phyloP scores from a whole-genome alignment of 2,113 vertebrate species.

The Vanacampus margaritifer region DNA sequence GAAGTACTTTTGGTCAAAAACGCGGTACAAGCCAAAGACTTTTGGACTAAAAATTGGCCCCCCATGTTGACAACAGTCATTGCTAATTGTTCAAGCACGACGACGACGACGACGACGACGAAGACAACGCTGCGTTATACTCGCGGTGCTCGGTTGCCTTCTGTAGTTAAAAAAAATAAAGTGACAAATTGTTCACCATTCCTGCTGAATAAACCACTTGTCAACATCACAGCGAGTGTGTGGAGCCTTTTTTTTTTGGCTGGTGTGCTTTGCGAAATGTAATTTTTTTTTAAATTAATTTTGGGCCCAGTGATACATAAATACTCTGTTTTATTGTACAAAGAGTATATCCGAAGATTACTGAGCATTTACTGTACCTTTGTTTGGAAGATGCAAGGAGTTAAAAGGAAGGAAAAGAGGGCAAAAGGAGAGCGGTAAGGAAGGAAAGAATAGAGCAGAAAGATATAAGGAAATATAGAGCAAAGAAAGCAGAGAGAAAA shows the following conservation, averaged over 20 bases:
- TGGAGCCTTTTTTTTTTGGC: constrained; percentile 24
- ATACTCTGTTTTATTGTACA: not conserved
- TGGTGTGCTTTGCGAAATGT: not conserved
- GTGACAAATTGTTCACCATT: constrained; percentile 77
- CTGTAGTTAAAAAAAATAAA: constrained; percentile 61
- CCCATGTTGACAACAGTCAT: not conserved
- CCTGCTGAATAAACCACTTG: constrained; percentile 83
- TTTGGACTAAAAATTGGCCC: constrained; percentile 6
- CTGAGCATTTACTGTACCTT: no score
- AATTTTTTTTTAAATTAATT: no score
- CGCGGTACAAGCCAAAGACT: constrained; percentile 65
- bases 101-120: not conserved
- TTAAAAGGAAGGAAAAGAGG: no score
- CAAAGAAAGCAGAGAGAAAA: not conserved
- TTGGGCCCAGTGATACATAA: constrained; percentile 14
- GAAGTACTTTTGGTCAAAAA: constrained; percentile 8
- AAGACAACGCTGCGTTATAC: constrained; percentile 57
- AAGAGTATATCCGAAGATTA: no score
- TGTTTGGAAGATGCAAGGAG: no score
- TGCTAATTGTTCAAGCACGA: not conserved
- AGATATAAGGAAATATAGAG: not conserved
- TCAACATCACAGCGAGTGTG: constrained; percentile 60
- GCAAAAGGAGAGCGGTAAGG: no score
- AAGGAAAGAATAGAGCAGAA: not conserved
- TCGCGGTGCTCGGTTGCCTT: constrained; percentile 70